These are phyloP conservation scores for Holothuria leucospilota DNA, from an alignment of 53 echinoderm and acorn worm genomes.

Conservation along the genomic window DNA sequence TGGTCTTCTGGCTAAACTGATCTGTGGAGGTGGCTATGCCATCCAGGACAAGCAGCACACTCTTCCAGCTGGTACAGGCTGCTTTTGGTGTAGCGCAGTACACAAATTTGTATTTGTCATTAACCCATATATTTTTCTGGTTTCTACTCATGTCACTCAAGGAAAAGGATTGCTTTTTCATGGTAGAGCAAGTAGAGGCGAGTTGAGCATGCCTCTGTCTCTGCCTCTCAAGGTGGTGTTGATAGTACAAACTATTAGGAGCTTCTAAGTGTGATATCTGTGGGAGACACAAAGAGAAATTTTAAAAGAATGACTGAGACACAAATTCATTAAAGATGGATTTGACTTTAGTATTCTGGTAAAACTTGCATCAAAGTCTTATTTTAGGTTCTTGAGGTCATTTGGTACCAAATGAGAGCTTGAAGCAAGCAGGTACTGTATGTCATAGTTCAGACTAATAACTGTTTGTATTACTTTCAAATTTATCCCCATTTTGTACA, in stretches of 20 bases:
- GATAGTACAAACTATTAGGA: slow-evolving; percentile 7
- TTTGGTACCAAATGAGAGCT: too few relatives aligned
- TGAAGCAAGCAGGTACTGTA: too few relatives aligned
- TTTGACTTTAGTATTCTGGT: too few relatives aligned
- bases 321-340: too few relatives aligned
- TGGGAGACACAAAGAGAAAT: not conserved
- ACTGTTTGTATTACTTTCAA: too few relatives aligned
- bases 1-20: slow-evolving; percentile 55
- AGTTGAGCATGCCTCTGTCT: slow-evolving; percentile 14
- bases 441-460: too few relatives aligned
- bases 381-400: too few relatives aligned
- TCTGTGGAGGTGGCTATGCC: slow-evolving; percentile 58
- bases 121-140: slow-evolving; percentile 61
- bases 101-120: slow-evolving; percentile 70
- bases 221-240: slow-evolving; percentile 10
- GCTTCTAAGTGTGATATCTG: not conserved
- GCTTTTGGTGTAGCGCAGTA: slow-evolving; percentile 77
- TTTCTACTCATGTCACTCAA: not conserved
- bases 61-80: slow-evolving; percentile 85
- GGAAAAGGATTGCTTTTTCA: not conserved
- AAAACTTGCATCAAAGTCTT: too few relatives aligned
- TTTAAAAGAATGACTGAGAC: too few relatives aligned
- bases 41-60: slow-evolving; percentile 64
- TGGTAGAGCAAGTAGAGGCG: not conserved
- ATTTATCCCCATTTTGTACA: too few relatives aligned